phyloP scores from a whole-genome alignment of 2,113 vertebrate genomes.

The Platichthys stellatus region DNA sequence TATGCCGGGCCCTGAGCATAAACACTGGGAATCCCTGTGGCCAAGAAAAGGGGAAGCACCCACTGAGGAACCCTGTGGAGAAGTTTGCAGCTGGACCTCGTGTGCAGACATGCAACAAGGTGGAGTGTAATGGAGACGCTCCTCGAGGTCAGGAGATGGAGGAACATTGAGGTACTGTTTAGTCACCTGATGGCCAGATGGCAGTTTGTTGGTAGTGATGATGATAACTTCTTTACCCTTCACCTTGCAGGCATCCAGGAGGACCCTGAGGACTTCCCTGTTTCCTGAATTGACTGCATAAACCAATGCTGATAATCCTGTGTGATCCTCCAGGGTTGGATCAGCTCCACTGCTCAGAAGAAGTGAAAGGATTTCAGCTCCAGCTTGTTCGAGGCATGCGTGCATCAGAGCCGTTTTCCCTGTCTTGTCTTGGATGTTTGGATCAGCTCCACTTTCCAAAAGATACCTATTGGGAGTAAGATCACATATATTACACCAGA shows the following conservation, averaged over 20 bases:
- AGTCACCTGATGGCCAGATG: slow-evolving; percentile 84
- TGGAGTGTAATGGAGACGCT: slow-evolving; percentile 61
- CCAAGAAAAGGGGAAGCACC: slow-evolving; percentile 62
- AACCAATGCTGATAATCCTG: slow-evolving; percentile 86
- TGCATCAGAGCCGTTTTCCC: slow-evolving; percentile 94
- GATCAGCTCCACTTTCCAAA: slow-evolving; percentile 90
- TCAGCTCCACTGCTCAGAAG: slow-evolving; percentile 87
- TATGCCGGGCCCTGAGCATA: slow-evolving; percentile 23
- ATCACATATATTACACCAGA: background rate
- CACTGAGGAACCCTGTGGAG: slow-evolving; percentile 58
- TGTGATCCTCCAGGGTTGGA: slow-evolving; percentile 90
- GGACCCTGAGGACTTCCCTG: slow-evolving; percentile 84
- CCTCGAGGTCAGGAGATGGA: slow-evolving; percentile 82
- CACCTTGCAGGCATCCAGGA: slow-evolving; percentile 88
- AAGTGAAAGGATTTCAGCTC: slow-evolving; percentile 86
- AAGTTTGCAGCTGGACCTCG: slow-evolving; percentile 77
- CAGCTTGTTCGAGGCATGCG: slow-evolving; percentile 86
- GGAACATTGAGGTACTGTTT: slow-evolving; percentile 90
- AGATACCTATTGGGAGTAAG: slow-evolving; percentile 81
- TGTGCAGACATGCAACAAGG: slow-evolving; percentile 81
- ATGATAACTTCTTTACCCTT: slow-evolving; percentile 95
- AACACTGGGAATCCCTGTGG: slow-evolving; percentile 73
- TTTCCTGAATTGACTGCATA: slow-evolving; percentile 89
- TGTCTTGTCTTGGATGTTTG: slow-evolving; percentile 93
- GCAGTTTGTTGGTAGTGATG: slow-evolving; percentile 87